These are phyloP conservation scores for Synergus umbraculus DNA, from an alignment of 2,888 invertebrate genomes.

Conservation along the genomic window DNA sequence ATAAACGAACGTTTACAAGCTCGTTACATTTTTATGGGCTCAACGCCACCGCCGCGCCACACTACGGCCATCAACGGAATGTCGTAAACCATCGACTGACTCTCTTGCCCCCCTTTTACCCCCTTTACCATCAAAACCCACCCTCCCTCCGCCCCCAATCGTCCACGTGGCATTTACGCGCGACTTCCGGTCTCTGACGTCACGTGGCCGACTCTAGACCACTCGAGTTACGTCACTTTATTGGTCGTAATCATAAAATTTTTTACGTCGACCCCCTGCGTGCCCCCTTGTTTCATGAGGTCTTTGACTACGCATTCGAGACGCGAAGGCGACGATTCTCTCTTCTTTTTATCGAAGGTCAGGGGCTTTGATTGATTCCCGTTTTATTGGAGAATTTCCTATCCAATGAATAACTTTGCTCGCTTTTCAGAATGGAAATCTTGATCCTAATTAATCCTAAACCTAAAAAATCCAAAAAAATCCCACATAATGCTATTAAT, in stretches of 20 bases:
- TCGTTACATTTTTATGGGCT: conserved; percentile 78
- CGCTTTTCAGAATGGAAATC: too few relatives aligned
- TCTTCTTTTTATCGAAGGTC: conserved; percentile 18
- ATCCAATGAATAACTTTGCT: not conserved
- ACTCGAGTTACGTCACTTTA: conserved; percentile 76
- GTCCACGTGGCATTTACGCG: conserved; percentile 69
- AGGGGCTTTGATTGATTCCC: conserved; percentile 28
- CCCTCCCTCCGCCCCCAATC: conserved; percentile 52
- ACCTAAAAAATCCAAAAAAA: not conserved
- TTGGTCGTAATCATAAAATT: conserved; percentile 76
- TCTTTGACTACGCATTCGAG: conserved; percentile 42
- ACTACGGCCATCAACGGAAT: conserved; percentile 75
- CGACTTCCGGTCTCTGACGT: conserved; percentile 72
- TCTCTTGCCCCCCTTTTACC: conserved; percentile 51
- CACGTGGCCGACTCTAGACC: conserved; percentile 66
- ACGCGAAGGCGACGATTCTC: conserved; percentile 21
- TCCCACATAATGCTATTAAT: too few relatives aligned
- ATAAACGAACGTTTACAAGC: conserved; percentile 78
- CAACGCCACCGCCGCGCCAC: conserved; percentile 73
- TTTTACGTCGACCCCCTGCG: conserved; percentile 72
- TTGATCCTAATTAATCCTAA: too few relatives aligned
- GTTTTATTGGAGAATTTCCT: not conserved
- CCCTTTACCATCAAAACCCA: conserved; percentile 51
- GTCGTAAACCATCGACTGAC: conserved; percentile 76
- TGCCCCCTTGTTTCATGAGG: conserved; percentile 48